A percentile compares a stretch with the other conserved stretches of the same genome.
Evolutionary conservation across 1,140 invertebrate species (phyloP).

Genomic region (Aleiodes sp.): DNA sequence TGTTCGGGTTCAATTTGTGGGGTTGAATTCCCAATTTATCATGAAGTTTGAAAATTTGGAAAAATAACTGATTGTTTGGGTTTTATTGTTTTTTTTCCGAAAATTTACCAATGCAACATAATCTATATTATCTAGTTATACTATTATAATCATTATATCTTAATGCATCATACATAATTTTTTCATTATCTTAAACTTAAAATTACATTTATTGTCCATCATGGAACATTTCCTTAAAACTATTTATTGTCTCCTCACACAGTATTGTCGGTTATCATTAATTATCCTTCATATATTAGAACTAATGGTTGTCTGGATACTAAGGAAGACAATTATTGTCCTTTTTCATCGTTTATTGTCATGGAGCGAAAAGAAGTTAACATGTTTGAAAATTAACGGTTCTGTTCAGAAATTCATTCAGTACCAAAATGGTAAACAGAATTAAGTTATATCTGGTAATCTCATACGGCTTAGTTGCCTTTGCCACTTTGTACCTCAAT

Average conservation of each 20-base stretch:
- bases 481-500: not conserved
- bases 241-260: constrained; percentile 65
- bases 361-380: too few species aligned
- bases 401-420: too few species aligned
- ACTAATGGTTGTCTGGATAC: constrained; percentile 61
- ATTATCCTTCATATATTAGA: constrained; percentile 45
- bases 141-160: not conserved
- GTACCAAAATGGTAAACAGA: too few species aligned
- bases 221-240: constrained; percentile 54
- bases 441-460: too few species aligned
- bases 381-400: too few species aligned
- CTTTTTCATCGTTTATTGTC: constrained; percentile 34
- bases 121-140: too few species aligned
- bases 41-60: too few species aligned
- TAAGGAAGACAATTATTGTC: constrained; percentile 58
- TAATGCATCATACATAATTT: not conserved
- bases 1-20: not conserved
- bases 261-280: constrained; percentile 62
- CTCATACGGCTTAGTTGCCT: too few species aligned
- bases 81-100: too few species aligned
- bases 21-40: not conserved
- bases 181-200: constrained; percentile 17
- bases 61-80: too few species aligned
- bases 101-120: too few species aligned
- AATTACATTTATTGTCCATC: constrained; percentile 52